phyloP scores from a whole-genome alignment of 2,113 vertebrate genomes.

The Tretioscincus oriximinensis region DNA sequence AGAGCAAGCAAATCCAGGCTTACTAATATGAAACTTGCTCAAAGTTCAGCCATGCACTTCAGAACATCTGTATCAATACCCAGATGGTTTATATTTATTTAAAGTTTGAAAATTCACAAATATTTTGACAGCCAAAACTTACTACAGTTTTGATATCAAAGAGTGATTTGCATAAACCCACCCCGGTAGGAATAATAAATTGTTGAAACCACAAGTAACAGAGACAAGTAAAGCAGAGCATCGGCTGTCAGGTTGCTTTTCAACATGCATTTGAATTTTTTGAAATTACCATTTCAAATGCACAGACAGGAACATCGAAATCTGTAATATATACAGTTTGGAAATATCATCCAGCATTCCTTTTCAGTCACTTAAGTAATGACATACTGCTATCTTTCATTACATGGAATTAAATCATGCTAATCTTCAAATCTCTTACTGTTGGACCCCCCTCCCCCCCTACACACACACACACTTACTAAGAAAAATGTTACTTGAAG shows the following conservation, averaged over 20 bases:
- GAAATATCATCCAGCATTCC: constrained; percentile 1
- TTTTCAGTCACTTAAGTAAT: constrained; percentile 36
- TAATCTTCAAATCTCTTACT: not conserved
- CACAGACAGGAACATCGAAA: constrained; percentile 2
- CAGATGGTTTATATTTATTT: not conserved
- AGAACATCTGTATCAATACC: not conserved
- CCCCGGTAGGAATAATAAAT: not conserved
- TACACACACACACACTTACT: too few species aligned
- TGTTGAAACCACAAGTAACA: not conserved
- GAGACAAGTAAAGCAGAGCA: not conserved
- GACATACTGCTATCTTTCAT: not conserved
- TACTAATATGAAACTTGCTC: not conserved
- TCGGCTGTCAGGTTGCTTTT: not conserved
- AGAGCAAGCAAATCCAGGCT: too few species aligned
- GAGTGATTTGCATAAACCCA: constrained; percentile 7
- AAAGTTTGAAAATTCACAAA: not conserved
- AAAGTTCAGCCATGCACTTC: not conserved
- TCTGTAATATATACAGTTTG: constrained; percentile 17
- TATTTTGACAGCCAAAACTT: not conserved
- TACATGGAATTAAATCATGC: constrained; percentile 1
- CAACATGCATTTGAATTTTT: not conserved
- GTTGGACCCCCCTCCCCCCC: not conserved
- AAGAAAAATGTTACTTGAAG: not conserved
- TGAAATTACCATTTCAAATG: constrained; percentile 10
- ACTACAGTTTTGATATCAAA: constrained; percentile 19